Conservation (phyloP, 2,113 vertebrate species). For the Larimichthys polyactis region DNA sequence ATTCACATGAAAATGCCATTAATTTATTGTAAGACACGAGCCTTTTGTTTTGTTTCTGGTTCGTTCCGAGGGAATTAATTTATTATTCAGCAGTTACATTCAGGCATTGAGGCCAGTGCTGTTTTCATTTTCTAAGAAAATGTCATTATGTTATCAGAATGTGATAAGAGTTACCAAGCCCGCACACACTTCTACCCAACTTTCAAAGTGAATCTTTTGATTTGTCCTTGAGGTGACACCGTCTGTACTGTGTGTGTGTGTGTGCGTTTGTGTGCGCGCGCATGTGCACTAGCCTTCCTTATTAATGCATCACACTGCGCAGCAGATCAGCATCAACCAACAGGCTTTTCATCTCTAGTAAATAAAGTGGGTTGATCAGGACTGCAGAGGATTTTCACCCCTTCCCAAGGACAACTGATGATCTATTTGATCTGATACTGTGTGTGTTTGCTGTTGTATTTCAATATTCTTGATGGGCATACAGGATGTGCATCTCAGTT, state of each 20-base stretch:
- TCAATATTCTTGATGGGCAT: neutral
- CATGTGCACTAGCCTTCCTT: constrained; percentile 29
- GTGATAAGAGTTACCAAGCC: constrained; percentile 15
- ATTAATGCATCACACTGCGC: constrained; percentile 47
- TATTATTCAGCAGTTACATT: constrained; percentile 13
- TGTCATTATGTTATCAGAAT: constrained; percentile 17
- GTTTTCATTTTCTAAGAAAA: constrained; percentile 26
- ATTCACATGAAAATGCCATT: constrained; percentile 53
- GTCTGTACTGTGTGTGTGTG: constrained; percentile 16
- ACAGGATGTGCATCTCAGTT: neutral
- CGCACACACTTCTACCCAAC: constrained; percentile 7
- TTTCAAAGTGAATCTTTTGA: constrained; percentile 25
- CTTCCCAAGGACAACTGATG: neutral
- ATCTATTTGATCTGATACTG: neutral
- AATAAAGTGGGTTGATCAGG: constrained; percentile 33
- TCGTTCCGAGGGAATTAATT: neutral
- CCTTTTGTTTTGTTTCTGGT: constrained; percentile 45
- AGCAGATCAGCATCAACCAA: constrained; percentile 57
- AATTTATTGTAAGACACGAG: constrained; percentile 27
- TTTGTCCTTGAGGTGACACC: constrained; percentile 41
- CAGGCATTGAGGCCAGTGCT: neutral
- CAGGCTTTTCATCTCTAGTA: constrained; percentile 62
- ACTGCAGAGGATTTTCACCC: constrained; percentile 13
- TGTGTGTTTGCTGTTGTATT: neutral
- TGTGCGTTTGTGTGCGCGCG: neutral